These are phyloP conservation scores for Neomonachus schauinslandi DNA, from an alignment of 2,113 vertebrate species.

Conservation along the genomic window DNA sequence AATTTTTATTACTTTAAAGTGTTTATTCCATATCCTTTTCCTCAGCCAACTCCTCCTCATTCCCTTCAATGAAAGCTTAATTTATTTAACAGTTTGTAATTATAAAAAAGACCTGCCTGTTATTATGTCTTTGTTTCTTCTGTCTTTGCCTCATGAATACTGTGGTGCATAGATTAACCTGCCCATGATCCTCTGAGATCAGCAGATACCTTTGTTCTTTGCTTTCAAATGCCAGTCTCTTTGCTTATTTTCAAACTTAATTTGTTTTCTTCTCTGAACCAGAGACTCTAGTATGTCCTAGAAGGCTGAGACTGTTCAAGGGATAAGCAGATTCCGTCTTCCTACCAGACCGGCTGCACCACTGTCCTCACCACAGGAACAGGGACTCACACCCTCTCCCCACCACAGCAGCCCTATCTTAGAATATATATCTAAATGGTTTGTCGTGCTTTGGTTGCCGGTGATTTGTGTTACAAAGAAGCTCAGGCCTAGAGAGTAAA, in stretches of 20 bases:
- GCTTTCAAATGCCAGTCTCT: background rate
- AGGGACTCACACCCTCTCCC: background rate
- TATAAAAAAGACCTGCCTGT: background rate
- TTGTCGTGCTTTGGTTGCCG: background rate
- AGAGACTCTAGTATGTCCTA: background rate
- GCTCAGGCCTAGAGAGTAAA: background rate
- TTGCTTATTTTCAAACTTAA: background rate
- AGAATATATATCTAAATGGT: background rate
- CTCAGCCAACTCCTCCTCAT: background rate
- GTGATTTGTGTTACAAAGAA: background rate
- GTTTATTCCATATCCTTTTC: background rate
- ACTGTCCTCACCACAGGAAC: background rate
- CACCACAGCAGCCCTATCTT: background rate
- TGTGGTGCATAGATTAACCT: background rate
- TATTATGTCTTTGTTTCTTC: background rate
- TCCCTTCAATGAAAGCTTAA: background rate
- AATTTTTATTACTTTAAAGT: background rate
- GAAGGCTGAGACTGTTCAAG: background rate
- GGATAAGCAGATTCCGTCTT: background rate
- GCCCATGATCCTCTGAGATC: background rate
- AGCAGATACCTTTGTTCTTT: background rate
- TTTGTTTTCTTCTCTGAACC: constrained; percentile 13
- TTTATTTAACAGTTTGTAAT: background rate
- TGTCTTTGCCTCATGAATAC: background rate
- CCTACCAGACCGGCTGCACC: background rate